Conservation (phyloP, 1,140 invertebrate genomes). For the Drosophila nebulosa region DNA sequence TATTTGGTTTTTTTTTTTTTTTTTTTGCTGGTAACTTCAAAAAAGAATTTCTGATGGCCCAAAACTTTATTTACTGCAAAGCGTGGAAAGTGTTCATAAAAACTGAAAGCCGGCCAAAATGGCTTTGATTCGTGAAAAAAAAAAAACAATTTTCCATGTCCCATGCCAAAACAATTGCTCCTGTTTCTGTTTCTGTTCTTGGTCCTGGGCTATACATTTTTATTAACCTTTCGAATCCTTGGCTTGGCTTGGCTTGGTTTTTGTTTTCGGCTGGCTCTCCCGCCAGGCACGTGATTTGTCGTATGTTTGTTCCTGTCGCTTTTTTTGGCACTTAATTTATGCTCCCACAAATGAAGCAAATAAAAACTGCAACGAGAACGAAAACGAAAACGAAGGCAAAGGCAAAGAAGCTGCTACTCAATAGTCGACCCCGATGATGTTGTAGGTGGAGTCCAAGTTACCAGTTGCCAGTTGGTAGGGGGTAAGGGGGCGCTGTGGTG, state of each 20-base stretch:
- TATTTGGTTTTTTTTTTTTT: not conserved
- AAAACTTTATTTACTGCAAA: constrained; percentile 42
- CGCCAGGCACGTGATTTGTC: constrained; percentile 25
- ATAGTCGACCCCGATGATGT: not conserved
- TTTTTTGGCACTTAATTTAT: constrained; percentile 73
- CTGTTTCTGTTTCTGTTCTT: not conserved
- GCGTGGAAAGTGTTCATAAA: constrained; percentile 41
- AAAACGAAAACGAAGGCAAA: not conserved
- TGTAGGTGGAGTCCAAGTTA: not conserved
- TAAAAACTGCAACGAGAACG: constrained; percentile 47
- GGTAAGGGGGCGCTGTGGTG: not conserved
- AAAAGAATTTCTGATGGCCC: constrained; percentile 3
- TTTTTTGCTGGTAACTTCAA: not conserved
- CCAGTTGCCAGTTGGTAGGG: not conserved
- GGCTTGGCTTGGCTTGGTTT: constrained; percentile 34
- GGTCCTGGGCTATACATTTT: constrained; percentile 45
- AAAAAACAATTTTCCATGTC: constrained; percentile 8
- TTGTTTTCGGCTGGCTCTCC: constrained; percentile 7
- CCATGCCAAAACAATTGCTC: constrained; percentile 3
- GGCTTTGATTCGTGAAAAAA: constrained; percentile 28
- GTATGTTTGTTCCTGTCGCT: constrained; percentile 50
- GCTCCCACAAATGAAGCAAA: constrained; percentile 67
- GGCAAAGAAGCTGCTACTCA: too few species aligned
- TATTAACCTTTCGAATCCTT: constrained; percentile 41
- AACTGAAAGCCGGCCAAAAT: constrained; percentile 9